Percentiles rank a stretch among this genome's conserved stretches.
Evolutionary conservation across 2,113 vertebrate genomes (phyloP).

Genomic region (Rhipidura dahli): DNA sequence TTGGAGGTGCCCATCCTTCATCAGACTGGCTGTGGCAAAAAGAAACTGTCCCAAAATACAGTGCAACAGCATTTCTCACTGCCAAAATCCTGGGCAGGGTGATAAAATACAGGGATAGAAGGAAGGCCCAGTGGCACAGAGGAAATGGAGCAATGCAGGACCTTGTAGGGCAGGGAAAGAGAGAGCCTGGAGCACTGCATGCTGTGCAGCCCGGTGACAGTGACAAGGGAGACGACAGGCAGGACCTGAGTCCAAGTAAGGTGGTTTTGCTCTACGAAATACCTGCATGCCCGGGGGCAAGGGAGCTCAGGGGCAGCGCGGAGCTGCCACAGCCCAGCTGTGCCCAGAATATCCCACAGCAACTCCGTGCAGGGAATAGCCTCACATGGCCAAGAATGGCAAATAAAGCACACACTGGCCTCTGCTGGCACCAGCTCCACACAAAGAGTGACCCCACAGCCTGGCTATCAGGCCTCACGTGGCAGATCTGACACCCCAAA

Average conservation of each 20-base stretch:
- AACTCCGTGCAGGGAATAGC: neutral
- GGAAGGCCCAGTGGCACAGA: neutral
- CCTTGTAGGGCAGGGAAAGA: neutral
- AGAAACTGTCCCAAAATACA: neutral
- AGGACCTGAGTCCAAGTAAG: neutral
- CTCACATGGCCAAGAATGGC: neutral
- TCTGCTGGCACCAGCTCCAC: neutral
- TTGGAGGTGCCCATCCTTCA: neutral
- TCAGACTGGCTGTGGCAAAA: neutral
- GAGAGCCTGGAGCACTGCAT: neutral
- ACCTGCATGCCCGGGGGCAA: accelerated
- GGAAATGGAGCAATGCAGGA: accelerated
- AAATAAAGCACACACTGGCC: neutral
- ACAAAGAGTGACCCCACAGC: accelerated
- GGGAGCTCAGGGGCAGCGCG: accelerated
- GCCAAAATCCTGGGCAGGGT: neutral
- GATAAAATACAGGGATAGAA: neutral
- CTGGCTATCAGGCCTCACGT: neutral
- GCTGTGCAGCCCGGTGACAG: neutral
- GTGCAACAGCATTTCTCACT: neutral
- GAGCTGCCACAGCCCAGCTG: neutral
- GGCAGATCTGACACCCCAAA: neutral
- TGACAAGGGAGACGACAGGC: neutral
- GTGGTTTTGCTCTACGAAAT: neutral
- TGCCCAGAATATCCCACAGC: neutral